phyloP scores from a whole-genome alignment of 2,113 vertebrate genomes.

The Labrus mixtus region DNA sequence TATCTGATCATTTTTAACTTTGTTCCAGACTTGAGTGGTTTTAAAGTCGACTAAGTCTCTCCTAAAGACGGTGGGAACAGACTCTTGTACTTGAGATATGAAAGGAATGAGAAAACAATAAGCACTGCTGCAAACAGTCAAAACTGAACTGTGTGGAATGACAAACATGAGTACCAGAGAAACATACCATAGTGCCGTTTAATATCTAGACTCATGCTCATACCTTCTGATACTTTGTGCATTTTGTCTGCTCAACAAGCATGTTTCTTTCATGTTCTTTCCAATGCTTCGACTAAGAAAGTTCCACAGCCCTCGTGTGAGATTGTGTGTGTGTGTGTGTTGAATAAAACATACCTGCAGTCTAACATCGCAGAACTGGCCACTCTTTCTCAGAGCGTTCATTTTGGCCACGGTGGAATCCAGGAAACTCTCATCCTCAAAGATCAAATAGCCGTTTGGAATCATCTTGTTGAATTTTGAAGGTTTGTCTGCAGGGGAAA shows the following conservation, averaged over 20 bases:
- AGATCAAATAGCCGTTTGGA: slow-evolving; percentile 98
- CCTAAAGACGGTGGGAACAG: background rate
- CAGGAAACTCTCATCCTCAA: slow-evolving; percentile 98
- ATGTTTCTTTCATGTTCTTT: background rate
- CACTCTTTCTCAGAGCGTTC: slow-evolving; percentile 98
- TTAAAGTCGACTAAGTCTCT: no score
- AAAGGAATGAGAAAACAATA: background rate
- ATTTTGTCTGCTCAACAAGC: background rate
- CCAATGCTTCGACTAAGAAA: background rate
- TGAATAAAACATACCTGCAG: slow-evolving; percentile 89
- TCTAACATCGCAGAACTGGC: slow-evolving; percentile 98
- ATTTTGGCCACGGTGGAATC: slow-evolving; percentile 99
- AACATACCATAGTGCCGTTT: background rate
- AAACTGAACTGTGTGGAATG: background rate
- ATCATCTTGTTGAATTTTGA: slow-evolving; percentile 88
- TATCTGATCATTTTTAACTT: no score
- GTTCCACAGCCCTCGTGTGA: no score
- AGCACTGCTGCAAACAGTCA: background rate
- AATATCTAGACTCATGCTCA: background rate
- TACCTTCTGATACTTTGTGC: no score
- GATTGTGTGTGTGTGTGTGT: background rate
- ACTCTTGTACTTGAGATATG: background rate
- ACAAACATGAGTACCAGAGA: background rate
- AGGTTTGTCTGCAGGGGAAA: slow-evolving; percentile 47
- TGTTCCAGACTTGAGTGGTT: no score